These are phyloP conservation scores for Sebastes oblongus DNA, from an alignment of 2,797 vertebrate genomes.

Conservation along the genomic window DNA sequence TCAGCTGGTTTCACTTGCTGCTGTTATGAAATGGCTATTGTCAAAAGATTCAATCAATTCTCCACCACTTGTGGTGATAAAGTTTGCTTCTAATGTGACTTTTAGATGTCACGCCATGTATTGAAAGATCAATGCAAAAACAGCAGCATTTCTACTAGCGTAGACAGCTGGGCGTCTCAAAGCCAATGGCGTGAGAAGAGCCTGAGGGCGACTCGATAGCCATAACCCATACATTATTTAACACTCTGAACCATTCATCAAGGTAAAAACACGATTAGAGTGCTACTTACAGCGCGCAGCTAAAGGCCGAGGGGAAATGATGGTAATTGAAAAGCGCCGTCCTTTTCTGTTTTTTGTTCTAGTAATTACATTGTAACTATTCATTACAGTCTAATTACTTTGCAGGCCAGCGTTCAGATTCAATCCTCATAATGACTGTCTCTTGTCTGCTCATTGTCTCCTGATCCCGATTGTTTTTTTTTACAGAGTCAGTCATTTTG, in stretches of 20 bases:
- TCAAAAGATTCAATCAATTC: not conserved
- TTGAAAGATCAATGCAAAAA: constrained; percentile 34
- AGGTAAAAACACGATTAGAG: constrained; percentile 73
- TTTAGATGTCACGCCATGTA: not conserved
- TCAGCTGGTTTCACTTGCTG: not conserved
- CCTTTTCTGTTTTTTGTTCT: constrained; percentile 52
- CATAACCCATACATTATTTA: constrained; percentile 79
- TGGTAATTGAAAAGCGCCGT: constrained; percentile 67
- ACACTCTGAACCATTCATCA: constrained; percentile 69
- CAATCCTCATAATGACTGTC: constrained; percentile 61
- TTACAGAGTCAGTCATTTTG: too few species aligned
- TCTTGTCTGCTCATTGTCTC: constrained; percentile 52
- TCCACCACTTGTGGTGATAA: constrained; percentile 14
- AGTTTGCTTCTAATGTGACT: constrained; percentile 3
- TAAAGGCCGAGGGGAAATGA: constrained; percentile 62
- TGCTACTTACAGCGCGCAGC: constrained; percentile 56
- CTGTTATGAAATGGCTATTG: not conserved
- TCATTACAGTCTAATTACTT: constrained; percentile 76
- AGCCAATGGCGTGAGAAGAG: constrained; percentile 61
- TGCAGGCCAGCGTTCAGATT: constrained; percentile 57
- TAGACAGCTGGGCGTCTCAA: constrained; percentile 41
- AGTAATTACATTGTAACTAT: constrained; percentile 76
- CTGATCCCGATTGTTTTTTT: constrained; percentile 54
- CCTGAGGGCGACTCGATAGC: constrained; percentile 55
- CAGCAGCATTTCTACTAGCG: not conserved